Base-by-base conservation (phyloP, 2,797 vertebrate species). In the Siniperca scherzeri region DNA sequence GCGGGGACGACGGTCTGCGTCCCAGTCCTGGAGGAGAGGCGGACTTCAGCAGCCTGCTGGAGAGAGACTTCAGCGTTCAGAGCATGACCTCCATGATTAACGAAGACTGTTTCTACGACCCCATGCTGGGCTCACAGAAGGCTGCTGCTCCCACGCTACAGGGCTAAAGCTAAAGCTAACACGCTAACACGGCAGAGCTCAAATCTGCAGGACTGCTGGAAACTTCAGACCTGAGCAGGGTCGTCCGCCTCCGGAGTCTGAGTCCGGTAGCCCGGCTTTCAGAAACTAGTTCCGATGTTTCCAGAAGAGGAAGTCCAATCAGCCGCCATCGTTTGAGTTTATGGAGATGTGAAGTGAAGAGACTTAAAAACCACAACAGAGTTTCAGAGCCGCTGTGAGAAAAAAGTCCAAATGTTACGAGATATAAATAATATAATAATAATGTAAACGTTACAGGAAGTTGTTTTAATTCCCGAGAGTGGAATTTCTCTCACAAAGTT, bases 21-120 rank as follows among this genome's bases (percentile, higher is more conserved):
- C 52, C n/a, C 2, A 13, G 94, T 19, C 42, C 60, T 1, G 93
- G 92, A 68, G 91, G 92, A 76, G 92, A 87, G 21, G 75, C 95
- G 27, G 97, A 98, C 72, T 91, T 97, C 55, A 96, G 94, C 88
- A 90, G 93, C 25, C 90, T 97, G 59, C 91, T 98, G 80, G 97
- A 96, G 88, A 95, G 97, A 82, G 98, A 99, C 92, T 99, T 97
- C 94, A 98, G 97, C 0, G 93, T 98, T 21, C 97, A 98, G 92
- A 98, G 97, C 83, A 89, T 98, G 91, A 94, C 95, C 10, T 98
- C 98, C 0, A 97, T 97, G 0, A 95, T 97, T 57, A 98, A 91
- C 11, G 97, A 98, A 85, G 97, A 98, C 91, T 97, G 97, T 68
- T 98, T 99, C 92, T 99, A 97, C 11, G 93, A 93, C 80, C 21